Evolutionary conservation across 1,140 invertebrate species (phyloP).

Genomic region (Zaprionus nigranus): DNA sequence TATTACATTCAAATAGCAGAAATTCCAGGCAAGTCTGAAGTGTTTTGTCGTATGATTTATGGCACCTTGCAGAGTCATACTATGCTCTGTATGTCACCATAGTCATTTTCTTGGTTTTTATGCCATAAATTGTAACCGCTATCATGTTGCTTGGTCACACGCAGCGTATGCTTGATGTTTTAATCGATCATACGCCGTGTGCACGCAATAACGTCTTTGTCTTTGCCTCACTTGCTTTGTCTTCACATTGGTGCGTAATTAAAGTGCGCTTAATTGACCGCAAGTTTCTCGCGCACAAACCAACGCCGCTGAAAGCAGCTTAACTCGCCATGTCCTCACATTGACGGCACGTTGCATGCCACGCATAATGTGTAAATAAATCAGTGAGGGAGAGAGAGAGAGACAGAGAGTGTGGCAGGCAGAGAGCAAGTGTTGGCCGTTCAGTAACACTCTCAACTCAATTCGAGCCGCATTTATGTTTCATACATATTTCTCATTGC

Average conservation of each 20-base stretch:
- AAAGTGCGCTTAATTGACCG: constrained; percentile 38
- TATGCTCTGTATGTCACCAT: neutral
- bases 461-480: constrained; percentile 45
- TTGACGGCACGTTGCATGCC: neutral
- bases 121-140: constrained; percentile 1
- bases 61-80: neutral
- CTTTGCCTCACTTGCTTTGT: constrained; percentile 4
- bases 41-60: too few relatives aligned
- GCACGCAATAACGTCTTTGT: neutral
- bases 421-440: neutral
- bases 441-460: constrained; percentile 25
- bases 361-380: constrained; percentile 41
- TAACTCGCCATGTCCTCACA: neutral
- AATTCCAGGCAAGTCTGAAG: too few relatives aligned
- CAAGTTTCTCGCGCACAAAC: constrained; percentile 17
- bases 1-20: neutral
- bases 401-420: neutral
- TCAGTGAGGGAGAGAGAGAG: constrained; percentile 8
- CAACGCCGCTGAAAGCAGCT: neutral
- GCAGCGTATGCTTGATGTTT: constrained; percentile 37
- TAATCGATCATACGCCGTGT: constrained; percentile 18
- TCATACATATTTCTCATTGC: constrained; percentile 21
- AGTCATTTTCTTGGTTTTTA: neutral
- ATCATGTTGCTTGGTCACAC: constrained; percentile 11
- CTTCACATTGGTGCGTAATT: constrained; percentile 19